Evolutionary conservation across 2,888 invertebrate species (phyloP).

Genomic region (Pachycephus smyrnensis): DNA sequence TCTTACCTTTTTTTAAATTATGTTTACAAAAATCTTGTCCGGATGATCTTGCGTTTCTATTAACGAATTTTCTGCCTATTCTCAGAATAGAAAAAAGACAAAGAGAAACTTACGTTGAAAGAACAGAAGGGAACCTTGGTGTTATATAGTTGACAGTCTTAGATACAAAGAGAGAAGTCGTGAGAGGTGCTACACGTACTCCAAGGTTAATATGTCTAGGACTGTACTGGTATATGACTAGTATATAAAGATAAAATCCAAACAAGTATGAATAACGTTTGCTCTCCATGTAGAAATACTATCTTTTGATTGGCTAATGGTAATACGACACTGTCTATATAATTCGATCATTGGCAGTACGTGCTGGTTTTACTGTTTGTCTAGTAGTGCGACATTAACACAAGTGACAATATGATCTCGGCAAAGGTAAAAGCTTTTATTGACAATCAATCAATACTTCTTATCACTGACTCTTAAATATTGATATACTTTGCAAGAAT

Average conservation of each 20-base stretch:
- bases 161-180: slow-evolving; percentile 23
- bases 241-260: slow-evolving; percentile 39
- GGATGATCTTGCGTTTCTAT: background rate
- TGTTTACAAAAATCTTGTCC: background rate
- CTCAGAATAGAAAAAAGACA: background rate
- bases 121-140: slow-evolving; percentile 29
- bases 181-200: slow-evolving; percentile 44
- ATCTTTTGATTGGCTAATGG: slow-evolving; percentile 48
- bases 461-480: background rate
- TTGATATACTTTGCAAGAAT: background rate
- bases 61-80: background rate
- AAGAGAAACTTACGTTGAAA: background rate
- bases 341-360: slow-evolving; percentile 51
- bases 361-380: slow-evolving; percentile 36
- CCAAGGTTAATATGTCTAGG: slow-evolving; percentile 57
- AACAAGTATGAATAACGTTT: slow-evolving; percentile 24
- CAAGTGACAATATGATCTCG: slow-evolving; percentile 39
- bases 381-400: slow-evolving; percentile 21
- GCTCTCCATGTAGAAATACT: slow-evolving; percentile 46
- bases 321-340: slow-evolving; percentile 46
- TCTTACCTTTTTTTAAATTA: background rate
- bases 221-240: slow-evolving; percentile 28
- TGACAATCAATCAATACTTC: background rate
- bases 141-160: slow-evolving; percentile 7
- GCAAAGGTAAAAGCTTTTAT: slow-evolving; percentile 40